These are phyloP conservation scores for Lepidothrix coronata DNA, from an alignment of 2,113 vertebrate genomes.

Conservation along the genomic window DNA sequence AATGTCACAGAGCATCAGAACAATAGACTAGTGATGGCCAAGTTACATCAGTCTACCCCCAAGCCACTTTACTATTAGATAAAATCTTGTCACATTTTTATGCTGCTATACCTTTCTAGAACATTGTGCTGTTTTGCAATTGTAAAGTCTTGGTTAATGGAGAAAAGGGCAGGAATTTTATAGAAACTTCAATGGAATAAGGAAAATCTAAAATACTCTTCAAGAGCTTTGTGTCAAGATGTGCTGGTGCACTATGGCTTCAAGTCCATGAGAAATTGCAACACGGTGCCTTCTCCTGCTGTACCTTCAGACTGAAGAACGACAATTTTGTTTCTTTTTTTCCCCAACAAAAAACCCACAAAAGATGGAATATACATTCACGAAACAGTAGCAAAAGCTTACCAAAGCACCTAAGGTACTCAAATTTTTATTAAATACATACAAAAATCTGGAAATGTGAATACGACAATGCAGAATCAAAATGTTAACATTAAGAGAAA, in stretches of 20 bases:
- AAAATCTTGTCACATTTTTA: background rate
- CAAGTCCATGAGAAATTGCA: background rate
- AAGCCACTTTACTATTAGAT: background rate
- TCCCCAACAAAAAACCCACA: accelerated
- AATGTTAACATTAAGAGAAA: background rate
- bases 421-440: background rate
- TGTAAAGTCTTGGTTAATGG: background rate
- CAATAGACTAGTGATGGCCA: background rate
- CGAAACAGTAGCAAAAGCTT: background rate
- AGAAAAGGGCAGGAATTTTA: background rate
- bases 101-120: background rate
- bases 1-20: background rate
- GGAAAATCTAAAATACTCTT: background rate
- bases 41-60: background rate
- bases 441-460: background rate
- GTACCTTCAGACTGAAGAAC: background rate
- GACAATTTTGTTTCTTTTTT: accelerated
- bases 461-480: background rate
- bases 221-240: background rate
- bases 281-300: background rate
- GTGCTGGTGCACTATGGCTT: background rate
- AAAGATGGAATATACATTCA: background rate
- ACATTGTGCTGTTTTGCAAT: background rate
- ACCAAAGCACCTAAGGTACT: background rate
- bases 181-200: background rate